Conservation (phyloP, 2,888 invertebrate genomes). For the Molorchus minor region DNA sequence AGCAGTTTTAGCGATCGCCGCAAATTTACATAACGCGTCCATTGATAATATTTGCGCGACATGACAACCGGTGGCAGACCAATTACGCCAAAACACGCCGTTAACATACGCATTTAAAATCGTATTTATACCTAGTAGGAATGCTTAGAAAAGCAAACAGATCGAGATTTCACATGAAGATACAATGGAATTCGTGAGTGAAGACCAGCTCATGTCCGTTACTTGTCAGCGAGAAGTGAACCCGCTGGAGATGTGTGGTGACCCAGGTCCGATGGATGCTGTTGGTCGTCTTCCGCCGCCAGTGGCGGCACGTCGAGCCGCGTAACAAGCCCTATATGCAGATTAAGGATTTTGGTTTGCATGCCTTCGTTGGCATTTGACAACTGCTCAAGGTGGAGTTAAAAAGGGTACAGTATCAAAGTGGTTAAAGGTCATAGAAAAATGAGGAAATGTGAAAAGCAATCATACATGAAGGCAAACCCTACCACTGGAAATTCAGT, state of each 20-base stretch:
- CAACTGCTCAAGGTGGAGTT: too few species aligned
- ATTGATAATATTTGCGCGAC: constrained; percentile 5
- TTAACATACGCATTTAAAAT: constrained; percentile 45
- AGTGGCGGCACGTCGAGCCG: not conserved
- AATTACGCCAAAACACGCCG: constrained; percentile 36
- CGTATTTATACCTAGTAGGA: constrained; percentile 52
- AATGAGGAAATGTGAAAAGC: too few species aligned
- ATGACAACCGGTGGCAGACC: constrained; percentile 28
- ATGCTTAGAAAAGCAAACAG: constrained; percentile 57
- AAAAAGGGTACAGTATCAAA: too few species aligned
- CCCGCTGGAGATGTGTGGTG: constrained; percentile 20
- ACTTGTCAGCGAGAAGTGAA: constrained; percentile 47
- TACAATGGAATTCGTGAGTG: constrained; percentile 61
- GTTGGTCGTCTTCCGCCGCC: not conserved
- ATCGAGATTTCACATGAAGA: constrained; percentile 61
- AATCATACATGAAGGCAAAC: too few species aligned
- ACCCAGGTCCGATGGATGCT: constrained; percentile 19
- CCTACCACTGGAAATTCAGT: too few species aligned
- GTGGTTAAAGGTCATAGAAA: too few species aligned
- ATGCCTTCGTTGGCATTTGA: too few species aligned
- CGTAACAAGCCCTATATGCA: too few species aligned
- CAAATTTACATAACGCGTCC: constrained; percentile 1
- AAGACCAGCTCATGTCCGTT: constrained; percentile 57
- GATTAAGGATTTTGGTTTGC: too few species aligned
- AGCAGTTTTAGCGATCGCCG: not conserved